Evolutionary conservation across 2,888 invertebrate genomes (phyloP).

Genomic region (Polymixis lichenea): DNA sequence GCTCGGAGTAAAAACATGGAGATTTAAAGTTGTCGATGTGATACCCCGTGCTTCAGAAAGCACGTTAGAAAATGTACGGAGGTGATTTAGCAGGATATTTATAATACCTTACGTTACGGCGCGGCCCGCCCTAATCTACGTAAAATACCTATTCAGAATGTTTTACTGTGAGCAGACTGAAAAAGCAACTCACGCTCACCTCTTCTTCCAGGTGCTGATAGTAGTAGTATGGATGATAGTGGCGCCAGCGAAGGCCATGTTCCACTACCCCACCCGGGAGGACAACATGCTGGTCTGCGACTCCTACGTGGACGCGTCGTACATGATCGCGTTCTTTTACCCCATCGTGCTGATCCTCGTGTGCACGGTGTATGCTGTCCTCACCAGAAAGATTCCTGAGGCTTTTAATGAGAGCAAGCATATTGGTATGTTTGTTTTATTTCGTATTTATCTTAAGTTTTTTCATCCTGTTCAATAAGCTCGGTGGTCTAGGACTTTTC

Average conservation of each 20-base stretch:
- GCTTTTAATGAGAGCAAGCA: conserved; percentile 99
- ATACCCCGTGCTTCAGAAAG: no score
- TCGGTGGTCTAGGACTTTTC: background rate
- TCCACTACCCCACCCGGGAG: conserved; percentile 97
- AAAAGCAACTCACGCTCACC: background rate
- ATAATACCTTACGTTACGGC: no score
- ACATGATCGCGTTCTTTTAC: conserved; percentile 98
- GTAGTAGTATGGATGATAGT: conserved; percentile 98
- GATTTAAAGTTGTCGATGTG: no score
- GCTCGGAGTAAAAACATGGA: no score
- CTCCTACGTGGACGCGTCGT: conserved; percentile 97
- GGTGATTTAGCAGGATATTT: no score
- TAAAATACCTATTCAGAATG: no score
- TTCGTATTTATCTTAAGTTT: background rate
- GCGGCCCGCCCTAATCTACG: no score
- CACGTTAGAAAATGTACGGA: no score
- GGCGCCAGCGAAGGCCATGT: conserved; percentile 96
- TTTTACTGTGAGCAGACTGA: no score
- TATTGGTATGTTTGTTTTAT: conserved; percentile 89
- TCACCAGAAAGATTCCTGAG: conserved; percentile 99
- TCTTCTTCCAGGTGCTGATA: conserved; percentile 92
- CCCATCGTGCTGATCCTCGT: conserved; percentile 97
- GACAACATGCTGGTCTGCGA: conserved; percentile 98
- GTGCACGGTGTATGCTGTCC: conserved; percentile 98
- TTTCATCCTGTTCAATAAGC: no score